These are phyloP conservation scores for Phanerotoma sp. DNA, from an alignment of 2,888 invertebrate species.

Conservation along the genomic window DNA sequence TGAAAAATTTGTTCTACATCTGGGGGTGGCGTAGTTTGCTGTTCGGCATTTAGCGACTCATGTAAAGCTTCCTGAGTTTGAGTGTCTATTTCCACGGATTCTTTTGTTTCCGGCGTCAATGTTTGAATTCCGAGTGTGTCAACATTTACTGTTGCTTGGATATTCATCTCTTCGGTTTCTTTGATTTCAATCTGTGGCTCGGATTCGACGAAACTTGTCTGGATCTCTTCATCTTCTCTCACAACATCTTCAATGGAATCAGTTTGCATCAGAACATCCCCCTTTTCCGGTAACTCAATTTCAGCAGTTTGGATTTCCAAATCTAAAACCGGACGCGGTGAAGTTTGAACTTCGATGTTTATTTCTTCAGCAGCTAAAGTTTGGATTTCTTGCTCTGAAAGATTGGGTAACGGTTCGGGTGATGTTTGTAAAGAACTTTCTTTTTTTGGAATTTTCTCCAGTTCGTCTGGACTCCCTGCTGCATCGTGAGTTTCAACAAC, in stretches of 20 bases:
- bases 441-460: slow-evolving; percentile 30
- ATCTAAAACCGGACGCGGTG: slow-evolving; percentile 62
- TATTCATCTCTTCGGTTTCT: slow-evolving; percentile 50
- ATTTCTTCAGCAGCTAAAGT: slow-evolving; percentile 60
- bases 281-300: slow-evolving; percentile 53
- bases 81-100: slow-evolving; percentile 51
- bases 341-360: slow-evolving; percentile 62
- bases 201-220: slow-evolving; percentile 41
- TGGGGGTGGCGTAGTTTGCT: slow-evolving; percentile 44
- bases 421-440: slow-evolving; percentile 62
- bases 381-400: slow-evolving; percentile 55
- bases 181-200: slow-evolving; percentile 13
- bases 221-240: slow-evolving; percentile 54
- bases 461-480: slow-evolving; percentile 35
- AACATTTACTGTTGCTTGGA: slow-evolving; percentile 56
- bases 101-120: slow-evolving; percentile 36
- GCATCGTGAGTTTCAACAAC: slow-evolving; percentile 39
- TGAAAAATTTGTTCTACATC: slow-evolving; percentile 41
- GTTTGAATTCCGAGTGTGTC: slow-evolving; percentile 46
- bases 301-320: slow-evolving; percentile 48
- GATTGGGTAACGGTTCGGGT: slow-evolving; percentile 58
- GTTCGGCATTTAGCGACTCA: slow-evolving; percentile 26
- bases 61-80: slow-evolving; percentile 56
- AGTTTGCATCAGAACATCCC: slow-evolving; percentile 59
- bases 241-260: slow-evolving; percentile 53